Conservation (phyloP, 92 coral and sea anemone species). For the Scolanthus callimorphus region DNA sequence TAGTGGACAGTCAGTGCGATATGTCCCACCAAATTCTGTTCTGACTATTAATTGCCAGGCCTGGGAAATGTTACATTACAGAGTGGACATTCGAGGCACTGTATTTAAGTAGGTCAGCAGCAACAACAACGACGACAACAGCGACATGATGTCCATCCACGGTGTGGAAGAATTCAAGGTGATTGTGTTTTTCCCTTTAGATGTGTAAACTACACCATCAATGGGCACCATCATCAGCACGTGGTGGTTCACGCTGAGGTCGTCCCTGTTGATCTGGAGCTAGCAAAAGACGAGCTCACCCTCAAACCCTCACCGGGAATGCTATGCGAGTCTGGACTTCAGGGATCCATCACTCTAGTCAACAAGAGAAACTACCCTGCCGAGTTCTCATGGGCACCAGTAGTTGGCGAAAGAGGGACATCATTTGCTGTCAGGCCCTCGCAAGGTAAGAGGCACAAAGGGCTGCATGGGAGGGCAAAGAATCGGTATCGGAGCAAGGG, state of each 20-base stretch:
- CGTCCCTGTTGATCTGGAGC: conserved; percentile 84
- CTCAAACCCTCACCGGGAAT: conserved; percentile 70
- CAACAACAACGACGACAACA: too few species aligned
- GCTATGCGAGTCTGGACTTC: conserved; percentile 82
- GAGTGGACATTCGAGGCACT: too few species aligned
- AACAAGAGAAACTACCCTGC: conserved; percentile 90
- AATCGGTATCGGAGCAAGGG: too few species aligned
- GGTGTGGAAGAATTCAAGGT: too few species aligned
- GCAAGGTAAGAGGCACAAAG: conserved; percentile 84
- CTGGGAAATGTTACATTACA: too few species aligned
- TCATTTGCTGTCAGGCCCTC: conserved; percentile 89
- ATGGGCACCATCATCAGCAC: conserved; percentile 85
- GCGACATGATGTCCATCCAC: too few species aligned
- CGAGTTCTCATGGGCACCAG: conserved; percentile 85
- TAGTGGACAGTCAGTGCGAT: too few species aligned
- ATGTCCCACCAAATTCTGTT: too few species aligned
- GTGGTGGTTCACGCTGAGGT: conserved; percentile 84
- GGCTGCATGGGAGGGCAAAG: too few species aligned
- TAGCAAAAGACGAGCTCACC: conserved; percentile 54
- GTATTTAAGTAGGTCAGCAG: too few species aligned
- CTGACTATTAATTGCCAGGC: too few species aligned
- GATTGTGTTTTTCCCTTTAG: too few species aligned
- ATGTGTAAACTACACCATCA: conserved; percentile 87
- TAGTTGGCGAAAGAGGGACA: conserved; percentile 59
- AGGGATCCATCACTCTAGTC: conserved; percentile 67